Percentiles rank a stretch among this genome's conserved stretches.
Evolutionary conservation across 1,140 invertebrate genomes (phyloP).

Genomic region (Metaphire vulgaris): DNA sequence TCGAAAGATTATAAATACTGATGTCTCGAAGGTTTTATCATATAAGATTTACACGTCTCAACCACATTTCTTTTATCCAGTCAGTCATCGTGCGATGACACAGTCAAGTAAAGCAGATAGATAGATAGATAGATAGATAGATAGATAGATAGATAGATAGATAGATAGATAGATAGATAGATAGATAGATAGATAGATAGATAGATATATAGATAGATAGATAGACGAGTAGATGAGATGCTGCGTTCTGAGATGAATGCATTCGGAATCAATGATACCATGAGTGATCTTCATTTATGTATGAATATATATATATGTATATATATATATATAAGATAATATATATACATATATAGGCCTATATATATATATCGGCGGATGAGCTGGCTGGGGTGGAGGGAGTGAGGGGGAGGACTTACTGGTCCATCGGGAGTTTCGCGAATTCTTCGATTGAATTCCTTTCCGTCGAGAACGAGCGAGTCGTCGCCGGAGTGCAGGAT

Average conservation of each 20-base stretch:
- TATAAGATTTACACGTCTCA: too few species aligned
- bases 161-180: background rate
- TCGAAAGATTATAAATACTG: too few species aligned
- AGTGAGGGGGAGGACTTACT: conserved; percentile 62
- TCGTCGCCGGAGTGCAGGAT: conserved; percentile 61
- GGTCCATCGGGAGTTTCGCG: conserved; percentile 52
- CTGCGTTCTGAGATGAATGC: too few species aligned
- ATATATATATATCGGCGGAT: background rate
- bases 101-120: too few species aligned
- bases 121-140: background rate
- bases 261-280: too few species aligned
- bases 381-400: background rate
- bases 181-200: background rate
- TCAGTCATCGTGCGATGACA: too few species aligned
- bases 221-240: background rate
- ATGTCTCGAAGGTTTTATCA: too few species aligned
- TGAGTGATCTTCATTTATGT: too few species aligned
- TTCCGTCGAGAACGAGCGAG: conserved; percentile 62
- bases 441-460: conserved; percentile 56
- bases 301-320: background rate
- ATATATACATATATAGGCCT: background rate
- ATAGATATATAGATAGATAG: background rate
- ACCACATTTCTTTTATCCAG: too few species aligned
- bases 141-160: background rate
- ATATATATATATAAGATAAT: background rate